Percentiles rank a stretch among this genome's conserved stretches.
phyloP scores from a whole-genome alignment of 2,797 vertebrate species.

The Threskiornis aethiopicus region DNA sequence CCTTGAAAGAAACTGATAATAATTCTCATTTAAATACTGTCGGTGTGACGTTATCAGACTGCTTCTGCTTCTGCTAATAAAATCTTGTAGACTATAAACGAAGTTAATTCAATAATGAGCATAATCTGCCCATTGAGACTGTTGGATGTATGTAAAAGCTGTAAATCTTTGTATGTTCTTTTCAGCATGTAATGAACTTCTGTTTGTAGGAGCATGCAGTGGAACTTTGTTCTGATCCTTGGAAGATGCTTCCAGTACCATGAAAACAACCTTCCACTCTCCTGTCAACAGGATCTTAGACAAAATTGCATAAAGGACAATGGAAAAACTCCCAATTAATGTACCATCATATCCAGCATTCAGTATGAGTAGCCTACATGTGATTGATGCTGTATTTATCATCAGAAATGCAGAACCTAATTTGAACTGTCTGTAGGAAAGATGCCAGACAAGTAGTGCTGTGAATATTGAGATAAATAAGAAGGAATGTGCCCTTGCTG shows the following conservation, averaged over 20 bases:
- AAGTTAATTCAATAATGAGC: neutral
- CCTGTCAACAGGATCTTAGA: neutral
- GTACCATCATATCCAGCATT: neutral
- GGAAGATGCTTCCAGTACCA: neutral
- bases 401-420: neutral
- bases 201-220: neutral
- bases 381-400: neutral
- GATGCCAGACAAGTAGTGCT: neutral
- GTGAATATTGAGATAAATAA: neutral
- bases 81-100: neutral
- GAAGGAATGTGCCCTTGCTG: neutral
- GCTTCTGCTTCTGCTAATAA: neutral
- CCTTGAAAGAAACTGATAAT: neutral
- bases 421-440: neutral
- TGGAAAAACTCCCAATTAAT: neutral
- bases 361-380: rapidly evolving
- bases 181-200: neutral
- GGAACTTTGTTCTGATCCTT: neutral
- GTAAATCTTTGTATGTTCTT: neutral
- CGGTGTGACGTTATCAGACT: neutral
- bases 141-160: neutral
- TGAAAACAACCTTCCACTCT: neutral
- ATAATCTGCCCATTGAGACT: neutral
- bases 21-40: neutral
- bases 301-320: neutral